Conservation (phyloP, 2,888 invertebrate species). For the Sipha maydis region DNA sequence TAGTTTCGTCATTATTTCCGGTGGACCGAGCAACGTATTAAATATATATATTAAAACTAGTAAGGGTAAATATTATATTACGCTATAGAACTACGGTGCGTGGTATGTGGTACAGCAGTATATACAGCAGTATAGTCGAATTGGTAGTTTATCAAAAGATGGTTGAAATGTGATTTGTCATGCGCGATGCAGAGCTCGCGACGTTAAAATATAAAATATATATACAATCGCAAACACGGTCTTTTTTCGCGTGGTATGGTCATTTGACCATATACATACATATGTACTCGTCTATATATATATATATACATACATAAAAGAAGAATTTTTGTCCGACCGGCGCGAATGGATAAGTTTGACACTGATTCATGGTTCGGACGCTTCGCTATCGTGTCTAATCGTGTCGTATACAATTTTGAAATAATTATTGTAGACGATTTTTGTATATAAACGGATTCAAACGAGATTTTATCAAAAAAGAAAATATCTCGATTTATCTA, state of each 20-base stretch:
- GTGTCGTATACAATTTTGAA: background rate
- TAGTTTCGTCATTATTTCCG: slow-evolving; percentile 6
- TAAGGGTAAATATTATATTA: background rate
- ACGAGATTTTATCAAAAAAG: background rate
- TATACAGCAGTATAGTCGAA: background rate
- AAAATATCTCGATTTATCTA: background rate
- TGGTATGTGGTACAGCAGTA: background rate
- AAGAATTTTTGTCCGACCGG: background rate
- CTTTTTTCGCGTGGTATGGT: background rate
- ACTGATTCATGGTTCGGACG: slow-evolving; percentile 13
- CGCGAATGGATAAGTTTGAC: slow-evolving; percentile 8
- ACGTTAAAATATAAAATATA: background rate
- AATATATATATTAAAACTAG: background rate
- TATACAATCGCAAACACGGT: background rate
- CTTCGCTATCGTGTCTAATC: background rate
- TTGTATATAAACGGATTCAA: background rate
- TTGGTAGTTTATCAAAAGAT: slow-evolving; percentile 10
- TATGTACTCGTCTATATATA: background rate
- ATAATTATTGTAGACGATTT: background rate
- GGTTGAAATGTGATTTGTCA: slow-evolving; percentile 26
- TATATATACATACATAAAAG: background rate
- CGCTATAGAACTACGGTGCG: background rate
- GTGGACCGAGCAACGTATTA: background rate
- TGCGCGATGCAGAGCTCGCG: background rate
- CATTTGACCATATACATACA: background rate